phyloP scores from a whole-genome alignment of 64 coral and sea anemone genomes.

The Pocillopora damicornis region DNA sequence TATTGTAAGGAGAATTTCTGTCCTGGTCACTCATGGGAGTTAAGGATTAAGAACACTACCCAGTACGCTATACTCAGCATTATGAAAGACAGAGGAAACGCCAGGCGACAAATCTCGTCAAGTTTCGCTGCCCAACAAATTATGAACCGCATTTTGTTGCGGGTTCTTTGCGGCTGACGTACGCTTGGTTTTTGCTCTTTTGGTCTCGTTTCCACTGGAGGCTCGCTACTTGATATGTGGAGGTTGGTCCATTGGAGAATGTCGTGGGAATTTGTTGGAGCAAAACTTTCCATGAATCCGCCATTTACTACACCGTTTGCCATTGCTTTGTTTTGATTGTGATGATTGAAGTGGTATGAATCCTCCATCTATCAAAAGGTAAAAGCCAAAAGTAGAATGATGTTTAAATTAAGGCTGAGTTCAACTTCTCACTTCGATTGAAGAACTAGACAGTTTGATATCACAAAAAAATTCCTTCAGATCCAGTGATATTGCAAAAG shows the following conservation, averaged over 20 bases:
- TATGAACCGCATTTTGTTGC: not conserved
- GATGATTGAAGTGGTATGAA: not conserved
- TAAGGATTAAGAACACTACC: not conserved
- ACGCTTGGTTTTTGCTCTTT: not conserved
- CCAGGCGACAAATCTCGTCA: slow-evolving; percentile 16
- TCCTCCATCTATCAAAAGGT: not conserved
- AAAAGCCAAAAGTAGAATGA: not conserved
- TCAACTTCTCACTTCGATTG: no score
- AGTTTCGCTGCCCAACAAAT: not conserved
- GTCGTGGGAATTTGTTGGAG: not conserved
- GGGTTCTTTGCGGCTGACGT: not conserved
- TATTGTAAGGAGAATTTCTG: no score
- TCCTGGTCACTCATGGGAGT: no score
- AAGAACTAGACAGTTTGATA: no score
- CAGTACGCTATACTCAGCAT: slow-evolving; percentile 7
- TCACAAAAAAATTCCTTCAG: no score
- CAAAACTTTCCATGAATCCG: not conserved
- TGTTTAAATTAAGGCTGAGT: no score
- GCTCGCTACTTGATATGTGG: not conserved
- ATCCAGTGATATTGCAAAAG: no score
- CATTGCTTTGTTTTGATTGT: not conserved
- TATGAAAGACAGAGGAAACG: slow-evolving; percentile 7
- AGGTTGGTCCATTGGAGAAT: slow-evolving; percentile 11
- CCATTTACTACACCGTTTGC: not conserved
- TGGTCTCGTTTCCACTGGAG: not conserved